Percentiles rank a stretch among this genome's conserved stretches.
Conservation (phyloP, 2,113 vertebrate genomes). For the Brachionichthys hirsutus region DNA sequence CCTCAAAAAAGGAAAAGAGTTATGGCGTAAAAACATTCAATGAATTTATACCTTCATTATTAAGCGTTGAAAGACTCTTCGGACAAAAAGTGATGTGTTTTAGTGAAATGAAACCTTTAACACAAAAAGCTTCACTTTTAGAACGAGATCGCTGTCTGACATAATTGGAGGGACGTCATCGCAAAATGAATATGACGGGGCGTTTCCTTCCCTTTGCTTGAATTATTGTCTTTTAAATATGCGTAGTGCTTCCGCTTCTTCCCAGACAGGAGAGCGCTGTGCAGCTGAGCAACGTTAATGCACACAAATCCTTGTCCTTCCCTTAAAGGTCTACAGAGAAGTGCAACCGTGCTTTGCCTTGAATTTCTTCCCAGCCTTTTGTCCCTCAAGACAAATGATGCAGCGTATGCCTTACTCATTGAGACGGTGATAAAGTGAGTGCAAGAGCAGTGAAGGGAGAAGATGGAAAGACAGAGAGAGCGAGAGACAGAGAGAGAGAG, state of each 20-base stretch:
- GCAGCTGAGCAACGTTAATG: conserved; percentile 14
- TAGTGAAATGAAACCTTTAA: background rate
- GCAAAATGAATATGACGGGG: conserved; percentile 3
- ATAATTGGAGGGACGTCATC: conserved; percentile 14
- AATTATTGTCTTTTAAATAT: background rate
- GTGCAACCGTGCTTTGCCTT: conserved; percentile 23
- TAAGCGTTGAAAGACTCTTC: background rate
- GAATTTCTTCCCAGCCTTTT: conserved; percentile 56
- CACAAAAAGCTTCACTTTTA: background rate
- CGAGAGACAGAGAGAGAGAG: conserved; percentile 21
- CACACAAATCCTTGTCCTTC: conserved; percentile 5
- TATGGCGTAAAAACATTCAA: background rate
- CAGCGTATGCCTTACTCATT: conserved; percentile 49
- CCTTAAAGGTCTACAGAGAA: conserved; percentile 26
- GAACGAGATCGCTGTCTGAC: conserved; percentile 1
- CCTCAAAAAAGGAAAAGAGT: conserved; percentile 1
- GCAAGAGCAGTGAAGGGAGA: conserved; percentile 36
- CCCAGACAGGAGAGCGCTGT: conserved; percentile 20
- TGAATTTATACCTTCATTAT: background rate
- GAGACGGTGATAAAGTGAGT: conserved; percentile 55
- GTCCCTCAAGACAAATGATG: conserved; percentile 61
- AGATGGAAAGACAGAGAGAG: conserved; percentile 25
- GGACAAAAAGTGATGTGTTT: background rate
- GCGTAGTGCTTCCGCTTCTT: conserved; percentile 13
- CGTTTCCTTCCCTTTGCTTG: conserved; percentile 3